A percentile compares a stretch with the other conserved stretches of the same genome.
These are phyloP conservation scores for Serilophus lunatus DNA, from an alignment of 2,113 vertebrate species.

Conservation along the genomic window DNA sequence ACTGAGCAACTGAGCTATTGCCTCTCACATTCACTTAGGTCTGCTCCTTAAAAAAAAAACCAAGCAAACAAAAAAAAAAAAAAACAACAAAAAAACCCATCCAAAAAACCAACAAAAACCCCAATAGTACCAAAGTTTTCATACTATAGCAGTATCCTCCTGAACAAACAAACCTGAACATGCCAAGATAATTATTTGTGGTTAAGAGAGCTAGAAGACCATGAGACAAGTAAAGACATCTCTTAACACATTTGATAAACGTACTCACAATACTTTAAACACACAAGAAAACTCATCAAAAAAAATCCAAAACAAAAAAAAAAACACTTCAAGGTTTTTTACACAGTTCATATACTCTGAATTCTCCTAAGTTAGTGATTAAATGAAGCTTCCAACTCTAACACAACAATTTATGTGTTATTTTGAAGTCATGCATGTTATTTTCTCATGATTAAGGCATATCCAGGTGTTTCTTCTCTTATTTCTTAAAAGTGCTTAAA, in stretches of 20 bases:
- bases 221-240: background rate
- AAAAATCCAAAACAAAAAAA: background rate
- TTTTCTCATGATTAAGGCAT: background rate
- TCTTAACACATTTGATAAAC: background rate
- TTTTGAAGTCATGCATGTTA: background rate
- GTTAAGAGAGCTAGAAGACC: background rate
- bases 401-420: background rate
- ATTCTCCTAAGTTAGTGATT: background rate
- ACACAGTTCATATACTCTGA: background rate
- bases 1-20: background rate
- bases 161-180: background rate
- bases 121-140: background rate
- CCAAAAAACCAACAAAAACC: too few relatives aligned
- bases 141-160: fast-evolving
- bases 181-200: background rate
- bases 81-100: too few relatives aligned
- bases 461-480: background rate
- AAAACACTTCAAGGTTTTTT: background rate
- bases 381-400: background rate
- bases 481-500: background rate
- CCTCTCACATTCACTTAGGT: background rate
- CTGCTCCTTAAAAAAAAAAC: background rate
- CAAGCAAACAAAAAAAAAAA: too few relatives aligned
- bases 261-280: background rate
- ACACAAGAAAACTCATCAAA: background rate